Conservation (phyloP, 2,113 vertebrate species). For the Glaucomys volans region DNA sequence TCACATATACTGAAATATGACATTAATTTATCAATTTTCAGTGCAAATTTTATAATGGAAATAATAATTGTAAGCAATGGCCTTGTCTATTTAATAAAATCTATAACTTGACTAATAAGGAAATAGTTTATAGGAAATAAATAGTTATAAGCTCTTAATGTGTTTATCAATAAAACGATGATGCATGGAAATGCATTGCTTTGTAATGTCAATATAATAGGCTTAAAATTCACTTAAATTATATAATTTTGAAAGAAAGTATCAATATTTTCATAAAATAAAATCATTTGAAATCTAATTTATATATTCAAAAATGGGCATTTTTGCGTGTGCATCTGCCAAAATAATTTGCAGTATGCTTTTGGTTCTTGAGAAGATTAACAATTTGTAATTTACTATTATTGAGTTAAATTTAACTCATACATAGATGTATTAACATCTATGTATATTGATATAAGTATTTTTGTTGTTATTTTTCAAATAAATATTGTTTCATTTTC, state of each 20-base stretch:
- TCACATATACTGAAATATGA: not conserved
- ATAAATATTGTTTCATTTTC: not conserved
- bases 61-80: not conserved
- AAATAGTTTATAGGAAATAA: not conserved
- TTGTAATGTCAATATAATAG: not conserved
- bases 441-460: not conserved
- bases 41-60: not conserved
- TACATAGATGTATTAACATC: no score
- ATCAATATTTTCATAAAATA: not conserved
- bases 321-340: not conserved
- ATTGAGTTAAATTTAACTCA: not conserved
- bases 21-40: not conserved
- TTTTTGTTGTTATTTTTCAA: not conserved
- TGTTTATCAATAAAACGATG: conserved; percentile 16
- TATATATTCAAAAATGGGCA: not conserved
- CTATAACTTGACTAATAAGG: not conserved
- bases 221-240: not conserved
- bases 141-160: no score
- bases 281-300: not conserved
- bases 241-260: not conserved
- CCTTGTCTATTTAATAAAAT: not conserved
- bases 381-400: conserved; percentile 50
- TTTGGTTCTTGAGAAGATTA: not conserved
- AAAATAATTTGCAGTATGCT: not conserved
- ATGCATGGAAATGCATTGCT: not conserved